A percentile compares a stretch with the other conserved stretches of the same genome.
These are phyloP conservation scores for Rhipidura dahli DNA, from an alignment of 2,113 vertebrate species.

Conservation along the genomic window DNA sequence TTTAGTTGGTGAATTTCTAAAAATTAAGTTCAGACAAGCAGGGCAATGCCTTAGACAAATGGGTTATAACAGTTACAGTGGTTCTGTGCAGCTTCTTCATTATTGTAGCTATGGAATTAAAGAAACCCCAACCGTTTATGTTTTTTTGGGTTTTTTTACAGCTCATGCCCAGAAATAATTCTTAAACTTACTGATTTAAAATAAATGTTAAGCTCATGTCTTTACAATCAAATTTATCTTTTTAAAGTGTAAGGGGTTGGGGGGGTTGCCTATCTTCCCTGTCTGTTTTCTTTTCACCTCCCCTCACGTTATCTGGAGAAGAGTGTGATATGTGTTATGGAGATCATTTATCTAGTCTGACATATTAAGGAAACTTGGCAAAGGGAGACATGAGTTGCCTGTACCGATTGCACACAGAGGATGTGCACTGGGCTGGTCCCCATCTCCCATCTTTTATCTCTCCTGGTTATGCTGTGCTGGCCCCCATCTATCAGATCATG, in stretches of 20 bases:
- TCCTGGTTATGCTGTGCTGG: neutral
- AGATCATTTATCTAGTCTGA: neutral
- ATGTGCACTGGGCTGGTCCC: neutral
- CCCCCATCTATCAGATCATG: fast-evolving
- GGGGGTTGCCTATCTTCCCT: neutral
- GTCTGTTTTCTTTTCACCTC: neutral
- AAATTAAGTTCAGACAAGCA: neutral
- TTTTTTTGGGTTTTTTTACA: neutral
- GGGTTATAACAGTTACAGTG: neutral
- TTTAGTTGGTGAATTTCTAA: constrained; percentile 32
- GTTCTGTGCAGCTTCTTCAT: neutral
- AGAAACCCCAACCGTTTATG: fast-evolving
- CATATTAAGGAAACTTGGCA: neutral
- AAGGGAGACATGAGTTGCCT: neutral
- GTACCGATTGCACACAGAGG: neutral
- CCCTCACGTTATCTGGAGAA: neutral
- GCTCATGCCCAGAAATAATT: neutral
- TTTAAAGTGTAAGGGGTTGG: neutral
- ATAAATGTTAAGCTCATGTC: neutral
- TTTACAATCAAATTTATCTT: neutral
- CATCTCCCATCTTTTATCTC: neutral
- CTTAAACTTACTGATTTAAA: neutral
- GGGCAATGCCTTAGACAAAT: neutral
- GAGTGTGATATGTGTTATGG: neutral
- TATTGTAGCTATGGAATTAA: neutral